Percentiles rank a stretch among this genome's conserved stretches.
These are phyloP conservation scores for Parnassius orleans DNA, from an alignment of 2,888 invertebrate genomes.

Conservation along the genomic window DNA sequence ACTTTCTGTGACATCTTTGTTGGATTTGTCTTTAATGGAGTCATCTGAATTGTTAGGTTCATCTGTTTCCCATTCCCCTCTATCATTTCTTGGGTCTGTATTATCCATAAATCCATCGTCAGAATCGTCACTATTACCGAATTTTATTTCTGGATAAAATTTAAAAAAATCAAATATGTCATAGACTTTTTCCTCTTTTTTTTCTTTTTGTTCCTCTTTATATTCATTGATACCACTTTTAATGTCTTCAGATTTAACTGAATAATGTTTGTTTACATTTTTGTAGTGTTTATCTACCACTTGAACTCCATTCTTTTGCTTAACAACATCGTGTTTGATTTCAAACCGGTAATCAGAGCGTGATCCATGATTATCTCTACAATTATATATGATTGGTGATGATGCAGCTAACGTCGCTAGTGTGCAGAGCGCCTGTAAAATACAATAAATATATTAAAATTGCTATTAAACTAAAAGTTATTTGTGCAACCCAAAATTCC, in stretches of 20 bases:
- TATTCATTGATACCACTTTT: too few species aligned
- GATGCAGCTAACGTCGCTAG: not conserved
- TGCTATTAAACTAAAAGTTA: too few species aligned
- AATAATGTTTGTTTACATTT: too few species aligned
- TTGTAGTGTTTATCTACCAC: too few species aligned
- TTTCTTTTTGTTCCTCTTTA: too few species aligned
- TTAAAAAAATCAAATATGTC: not conserved
- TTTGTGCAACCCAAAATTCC: too few species aligned
- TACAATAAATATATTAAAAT: not conserved
- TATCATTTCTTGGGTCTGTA: conserved; percentile 22
- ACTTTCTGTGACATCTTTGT: too few species aligned
- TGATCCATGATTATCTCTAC: not conserved
- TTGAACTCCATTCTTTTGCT: too few species aligned
- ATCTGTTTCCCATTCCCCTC: conserved; percentile 12
- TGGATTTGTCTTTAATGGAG: too few species aligned
- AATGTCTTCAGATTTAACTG: too few species aligned
- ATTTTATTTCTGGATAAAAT: not conserved
- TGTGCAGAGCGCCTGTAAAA: conserved; percentile 17
- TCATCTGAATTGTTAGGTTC: not conserved
- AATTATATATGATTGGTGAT: conserved; percentile 2
- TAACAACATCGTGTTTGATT: not conserved
- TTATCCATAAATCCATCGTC: conserved; percentile 11
- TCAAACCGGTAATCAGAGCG: conserved; percentile 4
- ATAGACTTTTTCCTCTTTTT: too few species aligned
- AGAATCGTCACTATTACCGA: not conserved